A percentile compares a stretch with the other conserved stretches of the same genome.
Evolutionary conservation across 2,888 invertebrate genomes (phyloP).

Genomic region (Pristionchus japonicus): DNA sequence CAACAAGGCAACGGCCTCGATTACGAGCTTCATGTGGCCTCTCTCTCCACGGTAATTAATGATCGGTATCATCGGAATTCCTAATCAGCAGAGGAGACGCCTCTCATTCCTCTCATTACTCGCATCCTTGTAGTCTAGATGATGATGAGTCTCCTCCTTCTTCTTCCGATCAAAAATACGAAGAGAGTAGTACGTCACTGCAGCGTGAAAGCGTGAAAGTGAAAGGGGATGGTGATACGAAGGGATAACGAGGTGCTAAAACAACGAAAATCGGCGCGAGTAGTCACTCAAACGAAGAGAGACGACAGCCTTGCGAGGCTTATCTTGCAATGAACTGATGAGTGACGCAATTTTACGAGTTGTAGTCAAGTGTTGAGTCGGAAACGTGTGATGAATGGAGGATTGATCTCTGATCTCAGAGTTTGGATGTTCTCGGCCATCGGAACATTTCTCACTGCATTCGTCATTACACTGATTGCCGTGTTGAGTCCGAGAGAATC

Average conservation of each 20-base stretch:
- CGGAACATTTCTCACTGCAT: conserved; percentile 81
- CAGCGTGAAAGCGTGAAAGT: not conserved
- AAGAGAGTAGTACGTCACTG: conserved; percentile 11
- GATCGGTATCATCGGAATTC: conserved; percentile 17
- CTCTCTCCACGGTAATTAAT: conserved; percentile 81
- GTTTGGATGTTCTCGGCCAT: conserved; percentile 98
- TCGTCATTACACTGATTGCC: conserved; percentile 77
- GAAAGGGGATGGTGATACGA: conserved; percentile 14
- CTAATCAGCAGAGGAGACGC: not conserved
- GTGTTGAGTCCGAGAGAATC: conserved; percentile 78
- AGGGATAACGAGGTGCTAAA: conserved; percentile 21
- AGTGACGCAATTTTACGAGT: conserved; percentile 30
- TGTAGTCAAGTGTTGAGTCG: conserved; percentile 27
- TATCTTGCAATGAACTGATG: conserved; percentile 17
- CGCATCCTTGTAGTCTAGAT: conserved; percentile 18
- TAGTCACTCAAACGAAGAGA: not conserved
- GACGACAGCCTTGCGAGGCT: not conserved
- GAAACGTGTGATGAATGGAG: not conserved
- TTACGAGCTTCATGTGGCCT: conserved; percentile 95
- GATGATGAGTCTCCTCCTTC: not conserved
- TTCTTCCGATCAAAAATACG: not conserved
- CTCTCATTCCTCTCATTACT: conserved; percentile 24
- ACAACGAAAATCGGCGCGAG: conserved; percentile 25
- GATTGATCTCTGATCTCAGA: conserved; percentile 77
- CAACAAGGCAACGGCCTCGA: conserved; percentile 84